Evolutionary conservation across 2,888 invertebrate species (phyloP), one percentile per base, ranked within the genome.

Genomic region (Tachina grossa): DNA sequence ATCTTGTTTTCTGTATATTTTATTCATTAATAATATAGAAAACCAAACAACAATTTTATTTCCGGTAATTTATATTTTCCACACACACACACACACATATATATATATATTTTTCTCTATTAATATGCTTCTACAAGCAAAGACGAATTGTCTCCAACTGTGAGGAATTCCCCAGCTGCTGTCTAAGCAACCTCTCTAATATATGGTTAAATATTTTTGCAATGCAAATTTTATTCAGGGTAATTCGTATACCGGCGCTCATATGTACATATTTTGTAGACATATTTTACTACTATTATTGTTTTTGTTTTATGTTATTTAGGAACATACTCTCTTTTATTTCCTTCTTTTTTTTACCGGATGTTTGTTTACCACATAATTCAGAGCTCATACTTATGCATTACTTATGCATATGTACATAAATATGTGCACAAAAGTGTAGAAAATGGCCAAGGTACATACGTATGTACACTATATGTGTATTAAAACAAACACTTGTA

Each of bases 151-250:
- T 66, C 47, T 43, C 10, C 10, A 61, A 78, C 19, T 45, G 47
- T 13, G 59, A 11, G 16, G n/a, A 68, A 59, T 55, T 74, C 43
- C 65, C 83, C 57, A 72, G 49, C 65, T 51, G 14, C 51, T 72
- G 71, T 77, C 51, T 72, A 19, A 65, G 41, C 65, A 72, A 72
- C 59, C 57, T 72, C 51, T 77, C 57, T 83, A 72, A 83, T 66
- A 72, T 77, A 83, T 65, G 71, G 71, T 77, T 77, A 51, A 83
- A 77, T 65, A 76, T 65, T 71, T 83, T 83, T 83, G 71, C 77
- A 83, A 65, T 77, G 71, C 83, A 77, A 83, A 83, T 83, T 83
- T 77, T 59, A 9, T 71, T 41, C 72, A 59, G 9, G 41, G 1
- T 31, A 14, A 55, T 31, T 14, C 14, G 14, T 51, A 31, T 31